Evolutionary conservation across 2,113 vertebrate genomes (phyloP).

Genomic region (Naja naja): DNA sequence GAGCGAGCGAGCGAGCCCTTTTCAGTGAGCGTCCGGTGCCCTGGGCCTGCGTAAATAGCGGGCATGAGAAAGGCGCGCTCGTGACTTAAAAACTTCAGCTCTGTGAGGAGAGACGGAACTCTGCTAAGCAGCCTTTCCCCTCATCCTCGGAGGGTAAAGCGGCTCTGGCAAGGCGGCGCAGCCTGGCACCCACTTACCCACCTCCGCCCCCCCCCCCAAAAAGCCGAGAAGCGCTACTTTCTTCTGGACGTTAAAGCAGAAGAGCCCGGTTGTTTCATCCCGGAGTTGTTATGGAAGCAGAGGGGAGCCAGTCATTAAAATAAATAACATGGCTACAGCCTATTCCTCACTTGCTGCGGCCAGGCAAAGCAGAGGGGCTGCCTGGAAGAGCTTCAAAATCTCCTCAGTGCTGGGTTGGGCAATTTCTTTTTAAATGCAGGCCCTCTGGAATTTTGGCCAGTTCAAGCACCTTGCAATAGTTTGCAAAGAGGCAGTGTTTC

Average conservation of each 20-base stretch:
- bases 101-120: not conserved
- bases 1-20: not conserved
- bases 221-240: not conserved
- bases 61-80: fast-evolving
- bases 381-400: not conserved
- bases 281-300: not conserved
- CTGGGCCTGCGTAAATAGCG: not conserved
- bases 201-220: too few species aligned
- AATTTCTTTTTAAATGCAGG: not conserved
- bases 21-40: not conserved
- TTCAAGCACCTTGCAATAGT: not conserved
- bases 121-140: not conserved
- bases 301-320: not conserved
- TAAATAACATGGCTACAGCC: not conserved
- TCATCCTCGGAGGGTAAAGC: not conserved
- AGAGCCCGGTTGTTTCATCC: not conserved
- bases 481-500: not conserved
- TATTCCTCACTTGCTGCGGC: not conserved
- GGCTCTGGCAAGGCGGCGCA: not conserved
- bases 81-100: not conserved
- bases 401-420: not conserved
- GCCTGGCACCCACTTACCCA: not conserved
- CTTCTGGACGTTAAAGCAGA: not conserved
- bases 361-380: not conserved
- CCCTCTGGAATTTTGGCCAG: not conserved